Base-by-base conservation (phyloP, 2,888 invertebrate species). In the Drosophila mimica region DNA sequence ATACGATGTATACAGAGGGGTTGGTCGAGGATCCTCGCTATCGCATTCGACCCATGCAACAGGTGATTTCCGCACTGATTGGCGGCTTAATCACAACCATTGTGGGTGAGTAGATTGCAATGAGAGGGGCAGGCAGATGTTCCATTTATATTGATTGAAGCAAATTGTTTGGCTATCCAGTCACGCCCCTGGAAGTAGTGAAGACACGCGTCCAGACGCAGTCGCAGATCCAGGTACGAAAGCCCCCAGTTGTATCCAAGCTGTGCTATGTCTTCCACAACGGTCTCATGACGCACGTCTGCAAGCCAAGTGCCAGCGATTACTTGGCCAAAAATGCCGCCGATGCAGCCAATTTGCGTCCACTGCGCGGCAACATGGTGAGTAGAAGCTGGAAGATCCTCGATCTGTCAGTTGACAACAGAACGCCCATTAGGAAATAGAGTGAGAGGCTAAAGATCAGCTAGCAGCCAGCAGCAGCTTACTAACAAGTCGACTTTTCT, bases 101-200 rank as follows among this genome's bases (percentile, higher is more conserved):
- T 71, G 95, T 97, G 87, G 97, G 97, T 97, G 94, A 94, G 94
- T 86, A 43, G 2, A 5, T 7, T 54, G 6, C 20, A 13, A 20
- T n/a, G 30, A 1, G 17, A n/a, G 11, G 13, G 13, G 51, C 17
- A 51, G 30, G 30, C 36, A 36, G 28, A 13, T 20, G n/a, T 28
- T n/a, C 28, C 28, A 28, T 54, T 8, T 2, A 38, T 30, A 38
- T n/a, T 46, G 8, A 46, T 46, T 15, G 8, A 46, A 8, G 13
- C 20, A 25, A 15, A 46, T n/a, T 13, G 28, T n/a, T 34, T 36
- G 54, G 11, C 13, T 38, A n/a, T 20, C 6, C 58, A 98, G 98
- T 99, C 93, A 99, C 99, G 0, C 99, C 99, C 0, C 94, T 99
- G 78, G 99, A 99, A 94, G 99, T 99, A 17, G 97, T 99, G 0